Evolutionary conservation across 2,888 invertebrate genomes (phyloP).

Genomic region (Philaethria dido): DNA sequence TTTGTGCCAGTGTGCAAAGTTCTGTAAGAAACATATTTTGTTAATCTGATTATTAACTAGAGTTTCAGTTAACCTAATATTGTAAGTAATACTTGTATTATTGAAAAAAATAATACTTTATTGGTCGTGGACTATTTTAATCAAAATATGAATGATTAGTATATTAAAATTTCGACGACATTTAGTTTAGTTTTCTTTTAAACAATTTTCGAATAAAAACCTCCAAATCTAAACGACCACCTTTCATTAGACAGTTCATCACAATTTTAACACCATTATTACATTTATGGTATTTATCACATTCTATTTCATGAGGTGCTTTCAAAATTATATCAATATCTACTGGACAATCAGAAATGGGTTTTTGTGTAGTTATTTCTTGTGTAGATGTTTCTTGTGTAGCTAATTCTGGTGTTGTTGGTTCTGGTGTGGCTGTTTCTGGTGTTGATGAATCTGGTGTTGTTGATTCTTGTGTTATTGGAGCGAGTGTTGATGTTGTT

Average conservation of each 20-base stretch:
- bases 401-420: not conserved
- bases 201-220: slow-evolving; percentile 44
- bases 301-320: slow-evolving; percentile 58
- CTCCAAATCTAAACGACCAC: slow-evolving; percentile 54
- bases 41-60: no score
- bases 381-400: slow-evolving; percentile 22
- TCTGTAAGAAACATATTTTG: no score
- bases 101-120: no score
- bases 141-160: no score
- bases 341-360: slow-evolving; percentile 53
- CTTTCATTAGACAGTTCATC: slow-evolving; percentile 51
- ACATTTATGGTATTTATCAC: slow-evolving; percentile 60
- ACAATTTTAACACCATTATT: slow-evolving; percentile 51
- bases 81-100: no score
- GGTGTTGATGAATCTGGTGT: not conserved
- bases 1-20: no score
- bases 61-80: no score
- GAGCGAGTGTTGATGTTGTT: slow-evolving; percentile 35
- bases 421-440: slow-evolving; percentile 25
- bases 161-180: no score
- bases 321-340: slow-evolving; percentile 51
- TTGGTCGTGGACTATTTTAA: no score
- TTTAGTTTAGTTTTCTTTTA: not conserved
- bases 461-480: slow-evolving; percentile 30
- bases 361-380: slow-evolving; percentile 23